Evolutionary conservation across 2,113 vertebrate genomes (phyloP), one percentile per base, ranked within the genome.

Genomic region (Typhlomys cinereus): DNA sequence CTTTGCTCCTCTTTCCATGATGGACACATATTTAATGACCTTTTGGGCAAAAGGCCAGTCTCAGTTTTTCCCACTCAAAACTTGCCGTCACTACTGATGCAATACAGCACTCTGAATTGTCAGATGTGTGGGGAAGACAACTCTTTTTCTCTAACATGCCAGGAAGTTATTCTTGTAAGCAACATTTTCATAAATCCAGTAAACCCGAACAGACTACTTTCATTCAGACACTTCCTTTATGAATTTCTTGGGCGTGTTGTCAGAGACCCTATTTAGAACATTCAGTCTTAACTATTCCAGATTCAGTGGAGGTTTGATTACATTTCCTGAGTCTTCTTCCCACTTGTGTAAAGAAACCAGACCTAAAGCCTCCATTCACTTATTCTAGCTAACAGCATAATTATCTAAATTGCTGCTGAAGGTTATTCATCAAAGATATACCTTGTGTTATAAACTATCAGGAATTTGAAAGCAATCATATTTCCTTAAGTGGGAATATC

Each of bases 181-280:
- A 14, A 88, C 54, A 90, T 92, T 95, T 95, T 89, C 34, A 89
- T 73, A 71, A 95, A 88, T 76, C 67, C 71, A 70, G 17, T 86
- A 89, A 90, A 74, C 62, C 18, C 66, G 39, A 36, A 73, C 31
- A 20, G 70, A 67, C 67, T 85, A 64, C 44, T 85, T 88, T 82
- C 69, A 88, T 25, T 91, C 23, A 86, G 64, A 82, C 21, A 92
- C 31, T 87, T 95, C 83, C 69, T 64, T 74, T 85, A 67, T 69
- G 62, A 93, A 66, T 91, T 36, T 76, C 61, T 93, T 85, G 76
- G 85, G 21, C 67, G 90, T 84, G 50, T 54, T 70, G 36, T 91
- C 71, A 90, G 50, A 88, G 62, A 83, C 23, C 36, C 88, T 92
- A 85, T 92, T 96, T 86, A 95, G 89, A 93, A 79, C 46, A 79